These are phyloP conservation scores for Otocyon megalotis DNA, from an alignment of 2,113 vertebrate genomes.

Conservation along the genomic window DNA sequence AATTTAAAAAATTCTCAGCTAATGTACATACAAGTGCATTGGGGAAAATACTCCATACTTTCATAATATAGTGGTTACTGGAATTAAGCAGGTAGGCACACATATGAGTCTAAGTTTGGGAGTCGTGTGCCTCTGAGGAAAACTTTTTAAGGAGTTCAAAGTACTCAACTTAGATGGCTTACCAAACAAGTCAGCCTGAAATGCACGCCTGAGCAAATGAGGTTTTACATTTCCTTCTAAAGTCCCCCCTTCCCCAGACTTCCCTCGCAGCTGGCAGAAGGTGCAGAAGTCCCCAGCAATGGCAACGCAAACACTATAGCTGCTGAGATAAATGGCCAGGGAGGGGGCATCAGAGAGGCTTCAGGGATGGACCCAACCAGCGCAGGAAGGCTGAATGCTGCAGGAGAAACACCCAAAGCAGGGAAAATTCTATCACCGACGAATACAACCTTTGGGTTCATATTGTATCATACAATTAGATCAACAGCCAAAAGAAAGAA, in stretches of 20 bases:
- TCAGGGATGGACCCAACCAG: neutral
- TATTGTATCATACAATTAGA: neutral
- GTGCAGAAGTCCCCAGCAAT: conserved; percentile 55
- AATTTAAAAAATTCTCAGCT: neutral
- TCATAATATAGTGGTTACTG: neutral
- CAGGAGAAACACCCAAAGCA: neutral
- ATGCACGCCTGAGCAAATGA: conserved; percentile 53
- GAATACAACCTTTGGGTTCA: neutral
- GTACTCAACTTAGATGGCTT: conserved; percentile 61
- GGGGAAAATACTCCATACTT: neutral
- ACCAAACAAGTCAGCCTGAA: conserved; percentile 62
- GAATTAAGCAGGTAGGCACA: neutral
- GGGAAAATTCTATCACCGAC: neutral
- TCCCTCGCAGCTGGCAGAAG: neutral
- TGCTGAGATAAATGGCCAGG: neutral
- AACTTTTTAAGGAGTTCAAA: conserved; percentile 36
- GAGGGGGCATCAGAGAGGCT: neutral
- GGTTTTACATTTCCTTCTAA: conserved; percentile 66
- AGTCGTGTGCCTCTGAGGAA: conserved; percentile 41
- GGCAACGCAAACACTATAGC: conserved; percentile 35
- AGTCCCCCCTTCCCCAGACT: neutral
- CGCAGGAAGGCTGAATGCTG: neutral
- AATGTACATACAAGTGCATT: neutral
- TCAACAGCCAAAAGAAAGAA: neutral
- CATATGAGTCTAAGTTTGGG: neutral